A percentile compares a stretch with the other conserved stretches of the same genome.
phyloP scores from a whole-genome alignment of 2,888 invertebrate species.

The Elmis aenea region DNA sequence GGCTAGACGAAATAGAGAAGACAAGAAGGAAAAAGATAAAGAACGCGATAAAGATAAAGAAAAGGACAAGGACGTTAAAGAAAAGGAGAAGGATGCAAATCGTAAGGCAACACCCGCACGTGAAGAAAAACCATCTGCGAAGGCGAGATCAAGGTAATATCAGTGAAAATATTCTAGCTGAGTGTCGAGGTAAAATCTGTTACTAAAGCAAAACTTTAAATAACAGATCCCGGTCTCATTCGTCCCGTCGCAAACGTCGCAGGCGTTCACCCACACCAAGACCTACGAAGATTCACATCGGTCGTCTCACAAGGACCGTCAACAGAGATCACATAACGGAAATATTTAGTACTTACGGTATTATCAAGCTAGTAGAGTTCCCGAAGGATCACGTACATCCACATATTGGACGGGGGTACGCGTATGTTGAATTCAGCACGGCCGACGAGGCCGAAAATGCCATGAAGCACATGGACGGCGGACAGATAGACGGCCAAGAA shows the following conservation, averaged over 20 bases:
- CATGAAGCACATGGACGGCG: constrained; percentile 99
- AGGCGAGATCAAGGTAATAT: constrained; percentile 10
- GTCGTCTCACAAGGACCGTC: constrained; percentile 87
- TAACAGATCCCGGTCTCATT: constrained; percentile 51
- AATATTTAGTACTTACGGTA: constrained; percentile 86
- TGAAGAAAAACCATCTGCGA: constrained; percentile 12
- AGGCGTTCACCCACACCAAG: constrained; percentile 86
- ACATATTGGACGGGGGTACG: constrained; percentile 85
- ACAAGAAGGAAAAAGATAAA: constrained; percentile 43
- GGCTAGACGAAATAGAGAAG: constrained; percentile 41
- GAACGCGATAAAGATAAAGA: constrained; percentile 39
- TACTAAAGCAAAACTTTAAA: no score
- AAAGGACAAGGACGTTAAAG: constrained; percentile 29
- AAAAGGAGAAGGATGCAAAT: constrained; percentile 45
- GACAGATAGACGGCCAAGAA: constrained; percentile 80
- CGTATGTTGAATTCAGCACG: constrained; percentile 91
- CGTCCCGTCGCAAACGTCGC: constrained; percentile 63
- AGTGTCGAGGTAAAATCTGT: no score
- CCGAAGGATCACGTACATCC: constrained; percentile 84
- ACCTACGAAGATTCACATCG: constrained; percentile 91
- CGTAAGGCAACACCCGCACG: constrained; percentile 21
- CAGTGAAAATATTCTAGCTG: neutral
- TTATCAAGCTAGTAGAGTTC: constrained; percentile 84
- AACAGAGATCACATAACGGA: constrained; percentile 85
- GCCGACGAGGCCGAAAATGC: constrained; percentile 97